These are phyloP conservation scores for Coelopa pilipes DNA, from an alignment of 2,888 invertebrate species.

Conservation along the genomic window DNA sequence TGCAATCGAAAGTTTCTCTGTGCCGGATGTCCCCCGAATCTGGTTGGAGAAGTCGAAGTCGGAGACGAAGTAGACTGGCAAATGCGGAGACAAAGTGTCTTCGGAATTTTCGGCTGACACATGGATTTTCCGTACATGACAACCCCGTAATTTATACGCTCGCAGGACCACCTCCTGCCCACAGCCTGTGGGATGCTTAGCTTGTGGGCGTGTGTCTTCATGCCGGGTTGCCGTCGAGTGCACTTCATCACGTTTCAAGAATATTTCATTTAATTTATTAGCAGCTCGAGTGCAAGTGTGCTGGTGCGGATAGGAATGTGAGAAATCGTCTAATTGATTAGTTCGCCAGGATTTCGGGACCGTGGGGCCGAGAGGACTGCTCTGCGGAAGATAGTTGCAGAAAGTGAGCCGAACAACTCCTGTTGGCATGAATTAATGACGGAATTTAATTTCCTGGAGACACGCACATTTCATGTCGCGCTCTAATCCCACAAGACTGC, in stretches of 20 bases:
- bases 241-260: conserved; percentile 37
- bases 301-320: conserved; percentile 8
- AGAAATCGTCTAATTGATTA: conserved; percentile 31
- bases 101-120: conserved; percentile 43
- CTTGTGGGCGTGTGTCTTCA: conserved; percentile 8
- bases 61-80: conserved; percentile 29
- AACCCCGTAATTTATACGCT: conserved; percentile 46
- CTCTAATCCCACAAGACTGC: conserved; percentile 10
- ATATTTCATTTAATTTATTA: conserved; percentile 38
- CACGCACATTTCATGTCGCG: conserved; percentile 37
- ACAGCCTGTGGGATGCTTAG: background rate
- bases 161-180: conserved; percentile 23
- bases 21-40: background rate
- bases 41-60: background rate
- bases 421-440: conserved; percentile 14
- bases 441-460: conserved; percentile 31
- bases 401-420: conserved; percentile 5
- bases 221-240: background rate
- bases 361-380: conserved; percentile 1
- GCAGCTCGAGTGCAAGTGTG: background rate
- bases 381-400: conserved; percentile 36
- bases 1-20: conserved; percentile 23
- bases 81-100: conserved; percentile 30
- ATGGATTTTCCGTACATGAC: conserved; percentile 48
- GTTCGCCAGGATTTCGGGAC: conserved; percentile 17